Percentiles rank a stretch among this genome's conserved stretches.
phyloP scores from a whole-genome alignment of 2,888 invertebrate species.

The Petrophora chlorosata region DNA sequence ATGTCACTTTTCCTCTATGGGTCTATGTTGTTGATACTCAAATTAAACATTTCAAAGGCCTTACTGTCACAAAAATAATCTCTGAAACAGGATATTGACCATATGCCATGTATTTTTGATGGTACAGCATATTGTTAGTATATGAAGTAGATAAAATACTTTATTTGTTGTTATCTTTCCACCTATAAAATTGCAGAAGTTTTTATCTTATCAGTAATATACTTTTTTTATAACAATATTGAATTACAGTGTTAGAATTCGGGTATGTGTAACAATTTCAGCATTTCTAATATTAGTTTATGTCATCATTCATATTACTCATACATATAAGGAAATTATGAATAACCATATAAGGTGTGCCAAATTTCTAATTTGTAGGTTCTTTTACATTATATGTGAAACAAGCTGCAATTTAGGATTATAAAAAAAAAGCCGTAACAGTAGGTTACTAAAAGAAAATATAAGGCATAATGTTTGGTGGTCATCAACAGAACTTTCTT shows the following conservation, averaged over 20 bases:
- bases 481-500: too few species aligned
- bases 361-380: neutral
- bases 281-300: conserved; percentile 6
- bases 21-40: neutral
- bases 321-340: too few species aligned
- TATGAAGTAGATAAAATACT: too few species aligned
- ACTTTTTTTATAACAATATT: conserved; percentile 14
- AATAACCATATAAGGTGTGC: too few species aligned
- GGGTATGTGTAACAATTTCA: conserved; percentile 12
- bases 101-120: too few species aligned
- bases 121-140: too few species aligned
- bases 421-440: too few species aligned
- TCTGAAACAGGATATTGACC: neutral
- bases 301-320: conserved; percentile 9
- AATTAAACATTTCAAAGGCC: neutral
- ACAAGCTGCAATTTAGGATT: too few species aligned
- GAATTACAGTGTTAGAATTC: conserved; percentile 8
- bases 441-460: too few species aligned
- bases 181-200: conserved; percentile 1
- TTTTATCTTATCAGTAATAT: conserved; percentile 24
- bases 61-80: neutral
- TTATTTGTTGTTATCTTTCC: conserved; percentile 24
- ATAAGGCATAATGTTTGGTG: too few species aligned
- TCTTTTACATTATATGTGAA: too few species aligned
- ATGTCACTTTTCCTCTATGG: neutral